Evolutionary conservation across 2,113 vertebrate species (phyloP).

Genomic region (Sebastes fasciatus): DNA sequence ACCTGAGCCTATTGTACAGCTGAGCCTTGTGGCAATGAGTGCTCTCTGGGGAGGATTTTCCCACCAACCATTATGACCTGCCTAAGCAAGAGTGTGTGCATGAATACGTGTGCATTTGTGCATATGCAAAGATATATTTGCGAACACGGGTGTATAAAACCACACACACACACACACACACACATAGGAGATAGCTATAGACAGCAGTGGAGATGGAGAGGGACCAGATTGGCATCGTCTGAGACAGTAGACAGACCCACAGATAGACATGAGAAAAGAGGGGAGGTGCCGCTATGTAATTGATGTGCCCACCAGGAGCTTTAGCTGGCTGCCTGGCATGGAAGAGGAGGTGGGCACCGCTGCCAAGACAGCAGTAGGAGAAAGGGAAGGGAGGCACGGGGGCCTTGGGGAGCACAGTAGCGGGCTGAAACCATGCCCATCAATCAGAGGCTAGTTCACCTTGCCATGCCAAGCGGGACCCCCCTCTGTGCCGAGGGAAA

Average conservation of each 20-base stretch:
- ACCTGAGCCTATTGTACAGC: conserved; percentile 82
- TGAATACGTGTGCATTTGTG: conserved; percentile 68
- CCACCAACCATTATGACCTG: conserved; percentile 83
- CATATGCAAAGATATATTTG: conserved; percentile 69
- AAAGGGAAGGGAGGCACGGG: conserved; percentile 74
- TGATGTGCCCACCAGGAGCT: conserved; percentile 86
- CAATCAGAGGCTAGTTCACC: conserved; percentile 87
- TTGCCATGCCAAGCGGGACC: conserved; percentile 80
- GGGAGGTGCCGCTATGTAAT: conserved; percentile 82
- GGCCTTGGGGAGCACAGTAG: conserved; percentile 77
- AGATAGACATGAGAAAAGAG: conserved; percentile 80
- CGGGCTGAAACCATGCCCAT: conserved; percentile 84
- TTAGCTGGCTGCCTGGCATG: conserved; percentile 80
- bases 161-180: conserved; percentile 37
- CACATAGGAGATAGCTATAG: conserved; percentile 59
- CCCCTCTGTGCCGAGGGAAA: conserved; percentile 73
- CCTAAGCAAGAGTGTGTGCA: conserved; percentile 68
- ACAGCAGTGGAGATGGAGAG: conserved; percentile 73
- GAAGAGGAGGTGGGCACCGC: conserved; percentile 72
- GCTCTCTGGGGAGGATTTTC: conserved; percentile 81
- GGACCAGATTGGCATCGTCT: conserved; percentile 76
- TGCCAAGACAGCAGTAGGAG: conserved; percentile 83
- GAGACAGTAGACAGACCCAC: conserved; percentile 78
- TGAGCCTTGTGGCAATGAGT: conserved; percentile 79
- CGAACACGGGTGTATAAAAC: conserved; percentile 44